These are phyloP conservation scores for Lasioglossum marginatum DNA, from an alignment of 2,888 invertebrate genomes.

Conservation along the genomic window DNA sequence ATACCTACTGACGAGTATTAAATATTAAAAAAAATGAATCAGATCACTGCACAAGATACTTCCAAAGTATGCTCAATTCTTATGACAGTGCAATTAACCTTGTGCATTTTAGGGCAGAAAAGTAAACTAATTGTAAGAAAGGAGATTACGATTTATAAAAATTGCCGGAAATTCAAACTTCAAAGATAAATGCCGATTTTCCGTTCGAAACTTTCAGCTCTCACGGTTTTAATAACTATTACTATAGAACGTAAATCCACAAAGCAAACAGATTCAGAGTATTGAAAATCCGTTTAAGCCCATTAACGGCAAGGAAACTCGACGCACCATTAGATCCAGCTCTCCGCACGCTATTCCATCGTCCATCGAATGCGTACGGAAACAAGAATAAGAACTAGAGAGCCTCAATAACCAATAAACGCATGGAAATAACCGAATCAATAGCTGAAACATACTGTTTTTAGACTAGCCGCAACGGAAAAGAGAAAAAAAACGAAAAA, in stretches of 20 bases:
- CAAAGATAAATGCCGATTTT: background rate
- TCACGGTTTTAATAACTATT: background rate
- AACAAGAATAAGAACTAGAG: background rate
- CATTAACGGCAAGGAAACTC: background rate
- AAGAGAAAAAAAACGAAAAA: background rate
- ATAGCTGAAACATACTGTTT: conserved; percentile 6
- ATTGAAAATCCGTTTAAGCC: background rate
- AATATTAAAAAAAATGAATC: background rate
- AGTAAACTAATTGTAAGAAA: background rate
- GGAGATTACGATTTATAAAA: background rate
- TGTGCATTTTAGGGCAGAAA: background rate
- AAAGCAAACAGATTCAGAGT: background rate
- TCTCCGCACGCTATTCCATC: background rate
- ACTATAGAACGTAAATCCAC: background rate
- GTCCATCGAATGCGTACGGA: background rate
- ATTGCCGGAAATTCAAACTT: background rate
- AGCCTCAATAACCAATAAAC: background rate
- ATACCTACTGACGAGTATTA: no score
- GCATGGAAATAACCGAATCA: conserved; percentile 10
- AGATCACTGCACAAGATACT: background rate
- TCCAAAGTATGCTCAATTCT: background rate
- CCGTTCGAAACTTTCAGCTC: background rate
- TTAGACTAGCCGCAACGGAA: background rate
- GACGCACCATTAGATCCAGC: background rate
- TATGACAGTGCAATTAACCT: background rate